Conservation (phyloP, 2,797 vertebrate genomes). For the Selene dorsalis region DNA sequence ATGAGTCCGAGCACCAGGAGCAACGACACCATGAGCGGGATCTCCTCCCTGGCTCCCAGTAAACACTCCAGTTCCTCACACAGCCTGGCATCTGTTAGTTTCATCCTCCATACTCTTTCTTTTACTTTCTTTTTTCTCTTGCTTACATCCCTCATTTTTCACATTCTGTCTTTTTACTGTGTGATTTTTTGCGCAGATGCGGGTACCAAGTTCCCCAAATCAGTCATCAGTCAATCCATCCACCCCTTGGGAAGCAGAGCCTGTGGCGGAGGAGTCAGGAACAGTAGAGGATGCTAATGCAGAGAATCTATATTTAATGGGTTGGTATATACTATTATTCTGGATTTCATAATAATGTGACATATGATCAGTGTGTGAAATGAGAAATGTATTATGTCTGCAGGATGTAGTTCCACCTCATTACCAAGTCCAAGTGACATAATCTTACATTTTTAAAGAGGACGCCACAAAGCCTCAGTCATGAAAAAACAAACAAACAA, state of each 20-base stretch:
- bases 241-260: slow-evolving; percentile 89
- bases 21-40: slow-evolving; percentile 95
- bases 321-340: slow-evolving; percentile 69
- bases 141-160: not conserved
- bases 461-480: too few relatives aligned
- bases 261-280: slow-evolving; percentile 86
- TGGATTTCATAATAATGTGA: not conserved
- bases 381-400: not conserved
- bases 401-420: too few relatives aligned
- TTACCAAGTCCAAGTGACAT: too few relatives aligned
- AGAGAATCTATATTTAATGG: slow-evolving; percentile 95
- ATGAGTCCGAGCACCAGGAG: slow-evolving; percentile 95
- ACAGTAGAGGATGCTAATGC: slow-evolving; percentile 88
- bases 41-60: slow-evolving; percentile 95
- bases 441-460: too few relatives aligned
- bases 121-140: not conserved
- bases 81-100: slow-evolving; percentile 91
- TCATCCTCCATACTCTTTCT: not conserved
- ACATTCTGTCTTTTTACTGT: not conserved
- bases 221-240: slow-evolving; percentile 82
- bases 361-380: not conserved
- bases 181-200: slow-evolving; percentile 65
- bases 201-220: slow-evolving; percentile 89
- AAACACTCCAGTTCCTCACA: slow-evolving; percentile 97
- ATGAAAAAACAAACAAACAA: not conserved